Conservation (phyloP, 2,888 invertebrate species). For the Drosophila silvestris region DNA sequence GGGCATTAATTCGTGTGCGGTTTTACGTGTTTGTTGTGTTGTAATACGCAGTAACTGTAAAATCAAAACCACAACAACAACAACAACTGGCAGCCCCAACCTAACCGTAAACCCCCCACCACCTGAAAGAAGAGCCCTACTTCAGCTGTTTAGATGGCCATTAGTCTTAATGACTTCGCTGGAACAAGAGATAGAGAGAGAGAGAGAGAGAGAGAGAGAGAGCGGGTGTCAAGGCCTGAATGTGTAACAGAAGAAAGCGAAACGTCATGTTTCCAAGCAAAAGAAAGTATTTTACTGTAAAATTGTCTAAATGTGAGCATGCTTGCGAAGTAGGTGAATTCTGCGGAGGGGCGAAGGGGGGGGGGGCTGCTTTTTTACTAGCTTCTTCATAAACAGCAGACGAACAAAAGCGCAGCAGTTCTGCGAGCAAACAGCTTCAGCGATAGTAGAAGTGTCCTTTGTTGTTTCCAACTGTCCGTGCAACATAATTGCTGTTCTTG, state of each 20-base stretch:
- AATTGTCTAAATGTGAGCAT: background rate
- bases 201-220: slow-evolving; percentile 6
- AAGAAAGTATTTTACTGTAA: slow-evolving; percentile 55
- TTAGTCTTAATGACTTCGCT: slow-evolving; percentile 79
- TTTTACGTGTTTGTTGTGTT: slow-evolving; percentile 19
- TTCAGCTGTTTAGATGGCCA: slow-evolving; percentile 70
- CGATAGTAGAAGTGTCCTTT: background rate
- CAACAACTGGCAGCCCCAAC: slow-evolving; percentile 12
- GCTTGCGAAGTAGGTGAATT: background rate
- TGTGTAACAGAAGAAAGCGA: slow-evolving; percentile 49
- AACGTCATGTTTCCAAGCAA: slow-evolving; percentile 48
- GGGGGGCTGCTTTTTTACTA: background rate
- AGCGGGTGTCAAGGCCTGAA: slow-evolving; percentile 48
- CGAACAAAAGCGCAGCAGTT: slow-evolving; percentile 9
- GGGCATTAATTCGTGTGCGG: slow-evolving; percentile 48
- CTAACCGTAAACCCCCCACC: background rate
- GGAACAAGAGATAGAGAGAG: slow-evolving; percentile 2
- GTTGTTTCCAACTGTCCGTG: slow-evolving; percentile 41
- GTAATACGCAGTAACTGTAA: slow-evolving; percentile 59
- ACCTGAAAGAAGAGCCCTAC: slow-evolving; percentile 3
- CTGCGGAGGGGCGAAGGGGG: background rate
- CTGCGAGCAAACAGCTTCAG: slow-evolving; percentile 19
- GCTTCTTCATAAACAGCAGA: slow-evolving; percentile 5
- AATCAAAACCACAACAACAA: slow-evolving; percentile 71
- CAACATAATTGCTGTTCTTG: slow-evolving; percentile 21